Conservation (phyloP, 1,140 invertebrate genomes). For the Drosophila pectinifera region DNA sequence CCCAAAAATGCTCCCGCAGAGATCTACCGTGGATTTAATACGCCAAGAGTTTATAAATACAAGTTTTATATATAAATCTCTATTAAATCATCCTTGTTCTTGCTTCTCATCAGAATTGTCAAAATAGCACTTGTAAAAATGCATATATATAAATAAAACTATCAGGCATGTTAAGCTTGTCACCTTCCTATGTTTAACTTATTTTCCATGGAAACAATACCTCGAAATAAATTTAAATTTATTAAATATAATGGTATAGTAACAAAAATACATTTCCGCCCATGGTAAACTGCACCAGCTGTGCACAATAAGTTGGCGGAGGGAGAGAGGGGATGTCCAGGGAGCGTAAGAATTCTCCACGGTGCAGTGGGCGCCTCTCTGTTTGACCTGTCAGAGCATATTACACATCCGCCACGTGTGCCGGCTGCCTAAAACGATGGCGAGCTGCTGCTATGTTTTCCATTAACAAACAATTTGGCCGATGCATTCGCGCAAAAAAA, state of each 20-base stretch:
- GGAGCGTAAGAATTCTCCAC: slow-evolving; percentile 19
- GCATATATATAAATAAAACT: not conserved
- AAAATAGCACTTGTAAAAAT: not conserved
- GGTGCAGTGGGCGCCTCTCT: slow-evolving; percentile 33
- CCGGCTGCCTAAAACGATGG: slow-evolving; percentile 20
- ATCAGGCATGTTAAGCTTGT: not conserved
- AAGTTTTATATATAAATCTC: not conserved
- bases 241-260: not conserved
- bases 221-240: not conserved
- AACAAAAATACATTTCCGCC: not conserved
- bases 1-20: slow-evolving; percentile 11
- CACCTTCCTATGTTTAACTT: too few relatives aligned
- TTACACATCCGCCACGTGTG: slow-evolving; percentile 53
- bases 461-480: slow-evolving; percentile 45
- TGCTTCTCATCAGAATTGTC: not conserved
- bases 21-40: slow-evolving; percentile 15
- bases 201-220: too few relatives aligned
- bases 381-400: slow-evolving; percentile 52
- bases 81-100: slow-evolving; percentile 6
- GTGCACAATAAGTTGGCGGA: slow-evolving; percentile 29
- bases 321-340: not conserved
- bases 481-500: slow-evolving; percentile 33
- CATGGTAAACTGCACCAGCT: slow-evolving; percentile 35
- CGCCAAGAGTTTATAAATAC: not conserved
- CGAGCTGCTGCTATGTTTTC: slow-evolving; percentile 29